phyloP scores from a whole-genome alignment of 1,140 invertebrate species.

The Asobara japonica region DNA sequence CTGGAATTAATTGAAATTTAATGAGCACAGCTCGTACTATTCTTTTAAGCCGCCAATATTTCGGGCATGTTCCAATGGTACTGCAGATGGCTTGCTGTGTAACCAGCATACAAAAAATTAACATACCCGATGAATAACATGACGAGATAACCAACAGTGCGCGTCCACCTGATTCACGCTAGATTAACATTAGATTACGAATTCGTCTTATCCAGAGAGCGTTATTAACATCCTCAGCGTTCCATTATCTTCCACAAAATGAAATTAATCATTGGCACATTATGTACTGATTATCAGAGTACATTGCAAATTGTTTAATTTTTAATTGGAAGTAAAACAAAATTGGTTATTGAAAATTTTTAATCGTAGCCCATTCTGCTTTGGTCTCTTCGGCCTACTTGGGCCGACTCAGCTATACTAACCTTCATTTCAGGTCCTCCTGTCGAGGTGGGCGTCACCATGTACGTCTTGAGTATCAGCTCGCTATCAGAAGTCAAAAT shows the following conservation, averaged over 20 bases:
- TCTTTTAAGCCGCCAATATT: neutral
- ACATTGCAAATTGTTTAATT: neutral
- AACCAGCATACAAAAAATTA: too few relatives aligned
- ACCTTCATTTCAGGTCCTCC: constrained; percentile 86
- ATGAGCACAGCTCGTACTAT: neutral
- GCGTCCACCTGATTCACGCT: neutral
- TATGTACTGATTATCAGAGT: neutral
- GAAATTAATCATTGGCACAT: neutral
- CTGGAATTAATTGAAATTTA: neutral
- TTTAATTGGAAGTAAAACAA: constrained; percentile 30
- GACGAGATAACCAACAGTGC: neutral
- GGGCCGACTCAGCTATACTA: constrained; percentile 65
- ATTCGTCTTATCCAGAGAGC: neutral
- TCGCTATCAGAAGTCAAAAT: constrained; percentile 99
- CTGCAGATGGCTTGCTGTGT: neutral
- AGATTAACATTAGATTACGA: neutral
- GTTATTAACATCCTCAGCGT: neutral
- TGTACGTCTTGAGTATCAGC: constrained; percentile 98
- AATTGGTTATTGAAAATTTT: constrained; percentile 32
- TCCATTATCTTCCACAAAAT: neutral
- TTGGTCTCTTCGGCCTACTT: constrained; percentile 47
- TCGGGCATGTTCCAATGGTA: neutral
- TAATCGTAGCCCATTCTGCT: constrained; percentile 42
- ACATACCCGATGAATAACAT: neutral
- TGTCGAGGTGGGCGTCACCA: constrained; percentile 96